Base-by-base conservation (phyloP, 2,113 vertebrate genomes). In the Carassius auratus region DNA sequence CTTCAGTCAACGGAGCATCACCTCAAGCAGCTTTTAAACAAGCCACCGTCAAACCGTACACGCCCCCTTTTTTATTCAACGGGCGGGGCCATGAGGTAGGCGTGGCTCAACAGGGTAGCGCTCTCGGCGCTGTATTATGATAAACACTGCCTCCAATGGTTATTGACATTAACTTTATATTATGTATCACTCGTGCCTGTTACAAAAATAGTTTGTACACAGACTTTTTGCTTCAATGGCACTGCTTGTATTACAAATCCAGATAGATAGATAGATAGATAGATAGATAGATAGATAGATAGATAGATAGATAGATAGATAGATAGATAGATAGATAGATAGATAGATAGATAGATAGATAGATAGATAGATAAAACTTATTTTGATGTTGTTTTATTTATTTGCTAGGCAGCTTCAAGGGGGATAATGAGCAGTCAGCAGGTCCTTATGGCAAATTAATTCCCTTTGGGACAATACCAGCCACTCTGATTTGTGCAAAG, bases 11-110 rank as follows among this genome's bases (percentile, higher is more conserved):
- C 66, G 17, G 30, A 57, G 1, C 62, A n/a, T 5, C 61, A 8
- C 26, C 4, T 12, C 12, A 12, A 38, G n/a, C 66, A 42, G 68
- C 33, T 38, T 71, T 83, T 83, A 83, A 83, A 83, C 23, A 73
- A 30, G 38, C 50, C 66, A 1, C 42, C 79, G 1, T 33, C 0
- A 4, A 57, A 26, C 15, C 8, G 0, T 26, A 17, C 50, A 73
- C 81, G 81, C 68, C 81, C 81, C 26, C 50, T 2, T 19, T n/a
- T 59, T 19, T 57, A 73, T 55, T 71, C 1, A 10, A 36, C 33
- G 21, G 81, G 81, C 21, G 50, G 81, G 64, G 81, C 36, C 66
- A 36, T 10, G 30, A 17, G 6, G 64, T 55, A 3, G 1, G 50
- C 12, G 45, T 19, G 13, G 64, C 48, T 38, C 10, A 77, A 17